Evolutionary conservation across 2,113 vertebrate genomes (phyloP).

Genomic region (Peromyscus polionotus): DNA sequence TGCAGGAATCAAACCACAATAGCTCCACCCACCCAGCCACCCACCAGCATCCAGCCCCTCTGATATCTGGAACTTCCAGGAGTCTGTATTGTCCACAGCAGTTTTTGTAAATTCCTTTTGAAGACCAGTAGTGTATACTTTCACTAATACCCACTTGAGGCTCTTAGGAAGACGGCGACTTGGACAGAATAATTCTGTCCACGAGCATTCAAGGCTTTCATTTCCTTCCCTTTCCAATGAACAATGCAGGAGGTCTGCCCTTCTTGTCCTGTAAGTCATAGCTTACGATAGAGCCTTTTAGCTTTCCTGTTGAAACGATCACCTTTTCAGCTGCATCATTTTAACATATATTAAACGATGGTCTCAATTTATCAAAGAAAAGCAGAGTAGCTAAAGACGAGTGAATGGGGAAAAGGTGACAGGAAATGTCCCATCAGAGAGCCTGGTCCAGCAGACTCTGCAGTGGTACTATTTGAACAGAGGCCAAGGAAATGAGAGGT

Average conservation of each 20-base stretch:
- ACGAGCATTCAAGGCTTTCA: neutral
- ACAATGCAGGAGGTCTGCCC: neutral
- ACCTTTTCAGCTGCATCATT: neutral
- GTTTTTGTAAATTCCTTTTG: neutral
- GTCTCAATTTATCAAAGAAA: neutral
- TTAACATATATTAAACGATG: neutral
- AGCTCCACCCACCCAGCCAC: neutral
- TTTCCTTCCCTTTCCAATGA: neutral
- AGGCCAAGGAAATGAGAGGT: neutral
- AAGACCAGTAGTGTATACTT: neutral
- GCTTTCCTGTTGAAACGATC: slow-evolving; percentile 7
- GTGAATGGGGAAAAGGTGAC: neutral
- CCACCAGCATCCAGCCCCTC: neutral
- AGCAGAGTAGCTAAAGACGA: neutral
- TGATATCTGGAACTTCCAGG: neutral
- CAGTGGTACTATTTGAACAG: neutral
- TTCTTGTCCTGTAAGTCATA: neutral
- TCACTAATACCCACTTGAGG: neutral
- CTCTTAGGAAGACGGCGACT: neutral
- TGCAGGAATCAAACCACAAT: neutral
- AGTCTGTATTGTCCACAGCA: neutral
- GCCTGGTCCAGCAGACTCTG: neutral
- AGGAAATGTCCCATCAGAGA: neutral
- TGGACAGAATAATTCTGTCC: neutral
- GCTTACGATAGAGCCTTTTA: neutral